phyloP scores from a whole-genome alignment of 2,888 invertebrate species.

The Drosophila colorata region DNA sequence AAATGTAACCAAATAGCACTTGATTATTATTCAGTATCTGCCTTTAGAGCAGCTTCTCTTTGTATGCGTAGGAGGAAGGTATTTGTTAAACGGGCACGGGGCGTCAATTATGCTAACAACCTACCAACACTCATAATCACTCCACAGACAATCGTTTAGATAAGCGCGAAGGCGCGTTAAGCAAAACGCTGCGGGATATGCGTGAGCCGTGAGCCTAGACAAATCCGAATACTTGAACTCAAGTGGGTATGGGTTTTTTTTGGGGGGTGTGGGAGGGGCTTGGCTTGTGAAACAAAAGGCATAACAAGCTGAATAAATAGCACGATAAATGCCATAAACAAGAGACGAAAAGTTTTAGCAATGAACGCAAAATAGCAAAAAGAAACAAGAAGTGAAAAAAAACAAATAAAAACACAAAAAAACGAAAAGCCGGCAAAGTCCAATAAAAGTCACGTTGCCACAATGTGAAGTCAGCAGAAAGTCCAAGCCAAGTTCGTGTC shows the following conservation, averaged over 20 bases:
- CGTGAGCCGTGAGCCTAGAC: conserved; percentile 52
- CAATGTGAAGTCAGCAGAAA: conserved; percentile 75
- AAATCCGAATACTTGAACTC: conserved; percentile 31
- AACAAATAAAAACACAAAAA: conserved; percentile 7
- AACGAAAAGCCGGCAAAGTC: conserved; percentile 53
- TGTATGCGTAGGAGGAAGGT: conserved; percentile 17
- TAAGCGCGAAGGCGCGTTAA: conserved; percentile 76
- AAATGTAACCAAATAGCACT: conserved; percentile 71
- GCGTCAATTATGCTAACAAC: conserved; percentile 82
- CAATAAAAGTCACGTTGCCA: conserved; percentile 78
- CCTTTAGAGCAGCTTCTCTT: conserved; percentile 27
- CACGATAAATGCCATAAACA: conserved; percentile 81
- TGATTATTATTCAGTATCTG: conserved; percentile 78
- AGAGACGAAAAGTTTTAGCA: conserved; percentile 75
- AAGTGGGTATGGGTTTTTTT: neutral
- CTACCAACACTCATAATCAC: conserved; percentile 81
- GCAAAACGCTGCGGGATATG: conserved; percentile 77
- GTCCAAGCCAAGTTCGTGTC: conserved; percentile 41
- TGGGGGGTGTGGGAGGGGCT: neutral
- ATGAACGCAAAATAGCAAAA: conserved; percentile 50
- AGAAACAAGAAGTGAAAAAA: conserved; percentile 29
- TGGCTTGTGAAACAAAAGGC: conserved; percentile 68
- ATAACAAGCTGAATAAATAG: conserved; percentile 77
- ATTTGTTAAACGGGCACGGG: conserved; percentile 64
- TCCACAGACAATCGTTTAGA: conserved; percentile 83